Evolutionary conservation across 1,140 invertebrate species (phyloP).

Genomic region (Papilio helenus): DNA sequence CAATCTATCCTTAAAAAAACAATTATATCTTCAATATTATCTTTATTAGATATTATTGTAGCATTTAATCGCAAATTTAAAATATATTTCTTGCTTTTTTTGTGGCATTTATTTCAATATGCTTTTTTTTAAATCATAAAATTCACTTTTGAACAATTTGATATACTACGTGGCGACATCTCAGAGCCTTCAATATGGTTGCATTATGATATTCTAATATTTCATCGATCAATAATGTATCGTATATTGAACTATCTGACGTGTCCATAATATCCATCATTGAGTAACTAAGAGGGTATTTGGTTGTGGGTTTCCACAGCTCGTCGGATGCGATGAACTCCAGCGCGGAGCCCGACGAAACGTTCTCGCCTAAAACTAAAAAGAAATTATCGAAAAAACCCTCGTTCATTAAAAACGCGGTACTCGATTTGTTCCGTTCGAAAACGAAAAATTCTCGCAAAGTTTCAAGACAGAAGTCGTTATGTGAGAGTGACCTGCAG

Average conservation of each 20-base stretch:
- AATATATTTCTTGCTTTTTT: conserved; percentile 14
- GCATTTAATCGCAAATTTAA: conserved; percentile 1
- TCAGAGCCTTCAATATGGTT: conserved; percentile 66
- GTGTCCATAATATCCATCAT: conserved; percentile 65
- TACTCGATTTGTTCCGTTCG: conserved; percentile 81
- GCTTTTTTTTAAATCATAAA: conserved; percentile 71
- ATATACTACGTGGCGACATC: conserved; percentile 60
- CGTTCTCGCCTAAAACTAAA: conserved; percentile 81
- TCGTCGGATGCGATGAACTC: conserved; percentile 80
- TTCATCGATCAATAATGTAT: conserved; percentile 43
- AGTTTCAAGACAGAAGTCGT: conserved; percentile 79
- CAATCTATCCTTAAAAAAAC: conserved; percentile 22
- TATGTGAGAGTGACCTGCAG: conserved; percentile 78
- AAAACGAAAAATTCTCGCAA: conserved; percentile 81
- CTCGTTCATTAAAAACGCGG: conserved; percentile 82
- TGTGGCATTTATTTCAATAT: conserved; percentile 78
- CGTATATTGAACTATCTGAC: conserved; percentile 65
- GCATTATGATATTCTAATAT: conserved; percentile 43
- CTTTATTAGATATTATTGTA: conserved; percentile 6
- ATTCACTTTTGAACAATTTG: conserved; percentile 66
- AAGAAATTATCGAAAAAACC: conserved; percentile 83
- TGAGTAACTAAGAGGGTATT: conserved; percentile 80
- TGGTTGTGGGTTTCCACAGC: conserved; percentile 83
- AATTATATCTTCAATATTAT: conserved; percentile 39
- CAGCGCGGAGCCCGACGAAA: conserved; percentile 77